Base-by-base conservation (phyloP, 2,888 invertebrate genomes). In the Latheticus oryzae region DNA sequence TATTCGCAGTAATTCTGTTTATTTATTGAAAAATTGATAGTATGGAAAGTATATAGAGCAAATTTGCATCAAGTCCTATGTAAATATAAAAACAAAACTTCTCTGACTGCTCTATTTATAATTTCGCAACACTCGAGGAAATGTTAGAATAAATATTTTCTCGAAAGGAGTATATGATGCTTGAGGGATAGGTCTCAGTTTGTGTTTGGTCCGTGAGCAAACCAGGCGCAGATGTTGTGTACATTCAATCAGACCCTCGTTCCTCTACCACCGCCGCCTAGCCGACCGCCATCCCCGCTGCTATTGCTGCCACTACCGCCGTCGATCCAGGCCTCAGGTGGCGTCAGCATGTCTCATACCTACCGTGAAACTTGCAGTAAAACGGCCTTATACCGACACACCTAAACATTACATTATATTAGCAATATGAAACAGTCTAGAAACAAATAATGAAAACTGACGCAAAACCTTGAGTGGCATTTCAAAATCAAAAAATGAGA, bases 241-340 rank as follows among this genome's bases (percentile, higher is more conserved):
- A 65, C 65, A 62, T 67, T 65, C 67, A 64, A 67, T 65, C 65
- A 65, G 56, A 47, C 50, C 53, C 45, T 45, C 54, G 60, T 57
- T 64, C 60, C 40, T 12, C 51, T 28, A 30, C 52, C 47, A 47
- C 58, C 54, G 54, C 26, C 58, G 56, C 53, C 64, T 33, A 35
- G 56, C 37, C 60, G 57, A 59, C 58, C 55, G 38, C 56, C 21
- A n/a, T n/a, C n/a, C n/a, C n/a, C n/a, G n/a, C n/a, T n/a, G n/a
- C n/a, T n/a, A n/a, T n/a, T n/a, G n/a, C n/a, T n/a, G n/a, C n/a
- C n/a, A n/a, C n/a, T n/a, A n/a, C n/a, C n/a, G n/a, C n/a, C n/a
- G n/a, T n/a, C n/a, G n/a, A n/a, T n/a, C 21, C 30, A 55, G 55
- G 56, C 47, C 61, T 58, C 65, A 65, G 61, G 61, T 63, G 65